Base-by-base conservation (phyloP, 2,113 vertebrate species). In the Lontra canadensis region DNA sequence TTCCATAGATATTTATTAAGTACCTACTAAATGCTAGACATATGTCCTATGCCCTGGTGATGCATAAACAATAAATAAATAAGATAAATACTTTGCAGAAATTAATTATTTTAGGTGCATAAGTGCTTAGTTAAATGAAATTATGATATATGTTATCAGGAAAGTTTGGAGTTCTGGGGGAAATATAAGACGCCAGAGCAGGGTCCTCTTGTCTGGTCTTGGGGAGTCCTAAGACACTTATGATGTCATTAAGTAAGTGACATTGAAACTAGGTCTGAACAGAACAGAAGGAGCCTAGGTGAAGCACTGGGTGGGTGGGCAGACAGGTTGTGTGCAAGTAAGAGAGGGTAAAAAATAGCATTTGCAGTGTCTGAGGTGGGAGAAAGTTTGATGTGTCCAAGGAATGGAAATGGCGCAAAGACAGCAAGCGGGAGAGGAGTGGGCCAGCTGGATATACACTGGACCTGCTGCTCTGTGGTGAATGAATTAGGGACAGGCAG, bases 61-160 rank as follows among this genome's bases (percentile, higher is more conserved):
- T 14, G 0, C 6, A n/a, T 90, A 29, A 0, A 69, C 86, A 91
- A 18, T 42, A 88, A 85, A 36, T 15, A 86, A 67, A 65, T 42
- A 18, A 44, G 8, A 92, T 87, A 55, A 55, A 55, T 55, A 55
- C 74, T 25, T 76, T 88, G 10, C 11, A 93, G 57, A 95, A 93
- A 36, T 71, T 63, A 93, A 74, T 87, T 82, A 81, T 81, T 94
- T 87, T 91, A 82, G 42, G 39, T 65, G 31, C 4, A 31, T 39
- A 88, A 87, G 23, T 52, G 39, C 49, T 15, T 74, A 83, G 49
- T 81, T 85, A 88, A 78, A 67, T 92, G 78, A 10, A 90, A 67
- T 80, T 57, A 18, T 34, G 34, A 42, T 42, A 5, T 20, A 55
- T 61, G 36, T 36, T 42, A 76, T 67, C 29, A 91, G 15, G 36